Evolutionary conservation across 2,888 invertebrate species (phyloP), one percentile per base, ranked within the genome.

Genomic region (Sminthurinus aureus): DNA sequence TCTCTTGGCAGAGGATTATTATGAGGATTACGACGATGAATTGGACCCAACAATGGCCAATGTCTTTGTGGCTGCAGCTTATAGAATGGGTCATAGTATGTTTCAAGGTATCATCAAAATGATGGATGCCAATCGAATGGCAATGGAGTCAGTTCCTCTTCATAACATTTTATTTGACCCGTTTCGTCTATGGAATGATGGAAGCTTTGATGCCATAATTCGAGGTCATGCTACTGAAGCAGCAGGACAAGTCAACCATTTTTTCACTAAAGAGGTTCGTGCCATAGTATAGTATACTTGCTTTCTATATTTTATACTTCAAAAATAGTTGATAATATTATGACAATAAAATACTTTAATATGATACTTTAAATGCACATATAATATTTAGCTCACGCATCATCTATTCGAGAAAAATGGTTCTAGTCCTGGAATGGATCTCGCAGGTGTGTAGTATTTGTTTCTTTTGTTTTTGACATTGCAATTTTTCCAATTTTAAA

Each of bases 81-180:
- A 71, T 69, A 15, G 83, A 58, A 20, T 83, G 52, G 83, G 83
- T 24, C 83, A 83, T 86, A 90, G 90, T 20, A 87, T 90, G 81
- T 89, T 90, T 13, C 91, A 94, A 93, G 94, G 94, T 18, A 90
- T 96, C 80, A 94, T 96, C 90, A 94, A 94, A 90, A 91, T 91
- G 79, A 88, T 93, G 84, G 93, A 93, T 0, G 92, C 93, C 91
- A 88, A 91, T 89, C 90, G 90, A 2, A 89, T 90, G 24, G 90
- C 90, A 87, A 89, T 90, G 12, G 93, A 93, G 89, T 94, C 93
- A 89, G 91, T 94, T 3, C 94, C 95, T 86, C 92, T 96, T 74
- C 95, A 95, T 90, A 93, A 93, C 90, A 94, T 95, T 93, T 91
- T 95, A 83, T 95, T 95, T 91, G 95, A 96, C 91, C 96, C 96